phyloP scores from a whole-genome alignment of 2,888 invertebrate genomes.

The Peribatodes rhomboidaria region DNA sequence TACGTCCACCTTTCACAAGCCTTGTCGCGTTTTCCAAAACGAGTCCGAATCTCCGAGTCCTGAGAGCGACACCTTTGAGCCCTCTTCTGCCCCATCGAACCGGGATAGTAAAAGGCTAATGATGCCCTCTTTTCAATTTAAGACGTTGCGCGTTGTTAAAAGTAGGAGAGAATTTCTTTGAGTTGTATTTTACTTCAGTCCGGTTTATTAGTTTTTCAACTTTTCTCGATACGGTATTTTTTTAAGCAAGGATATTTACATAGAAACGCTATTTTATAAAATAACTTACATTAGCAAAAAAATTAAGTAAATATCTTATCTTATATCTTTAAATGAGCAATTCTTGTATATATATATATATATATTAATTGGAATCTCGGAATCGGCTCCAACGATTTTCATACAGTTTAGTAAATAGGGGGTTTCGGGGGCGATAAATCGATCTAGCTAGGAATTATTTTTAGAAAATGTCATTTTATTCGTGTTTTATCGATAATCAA shows the following conservation, averaged over 20 bases:
- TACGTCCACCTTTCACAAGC: constrained; percentile 14
- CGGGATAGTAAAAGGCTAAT: constrained; percentile 44
- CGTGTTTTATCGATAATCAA: no score
- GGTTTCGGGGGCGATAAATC: no score
- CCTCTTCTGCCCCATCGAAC: constrained; percentile 46
- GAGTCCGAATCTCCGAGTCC: constrained; percentile 39
- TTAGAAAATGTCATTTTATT: no score
- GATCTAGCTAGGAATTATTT: no score
- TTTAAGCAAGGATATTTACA: neutral
- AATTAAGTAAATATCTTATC: no score
- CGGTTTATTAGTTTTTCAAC: neutral
- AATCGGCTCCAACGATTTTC: no score
- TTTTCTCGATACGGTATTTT: neutral
- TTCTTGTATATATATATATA: no score
- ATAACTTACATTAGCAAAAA: no score
- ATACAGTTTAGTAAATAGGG: no score
- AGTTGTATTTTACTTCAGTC: constrained; percentile 12
- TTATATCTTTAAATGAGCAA: no score
- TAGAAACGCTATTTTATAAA: no score
- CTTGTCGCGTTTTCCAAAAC: constrained; percentile 40
- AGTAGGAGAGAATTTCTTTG: constrained; percentile 27
- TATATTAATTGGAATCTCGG: no score
- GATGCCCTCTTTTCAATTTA: constrained; percentile 41
- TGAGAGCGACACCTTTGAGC: constrained; percentile 46
- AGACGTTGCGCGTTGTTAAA: constrained; percentile 33